These are phyloP conservation scores for Diadumene lineata DNA, from an alignment of 92 coral and sea anemone species.

Conservation along the genomic window DNA sequence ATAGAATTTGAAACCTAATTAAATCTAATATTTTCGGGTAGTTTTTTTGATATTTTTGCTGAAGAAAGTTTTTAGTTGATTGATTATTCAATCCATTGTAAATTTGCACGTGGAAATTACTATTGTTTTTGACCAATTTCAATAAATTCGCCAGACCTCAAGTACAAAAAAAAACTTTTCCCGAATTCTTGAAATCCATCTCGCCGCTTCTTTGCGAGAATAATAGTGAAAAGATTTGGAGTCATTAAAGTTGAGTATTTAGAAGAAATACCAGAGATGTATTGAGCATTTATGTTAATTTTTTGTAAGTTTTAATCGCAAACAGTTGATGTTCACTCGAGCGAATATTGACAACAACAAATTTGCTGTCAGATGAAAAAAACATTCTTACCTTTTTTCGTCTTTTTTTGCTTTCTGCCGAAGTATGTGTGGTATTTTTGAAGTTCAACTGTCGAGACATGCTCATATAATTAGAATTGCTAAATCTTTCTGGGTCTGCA, in stretches of 20 bases:
- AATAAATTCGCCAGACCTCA: conserved; percentile 1
- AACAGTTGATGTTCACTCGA: background rate
- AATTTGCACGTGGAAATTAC: background rate
- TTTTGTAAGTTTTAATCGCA: background rate
- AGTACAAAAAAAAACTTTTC: no score
- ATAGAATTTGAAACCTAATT: background rate
- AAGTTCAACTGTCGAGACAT: conserved; percentile 20
- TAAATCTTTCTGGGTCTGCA: conserved; percentile 32
- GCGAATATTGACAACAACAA: conserved; percentile 8
- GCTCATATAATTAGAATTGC: conserved; percentile 35
- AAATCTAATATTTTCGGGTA: background rate
- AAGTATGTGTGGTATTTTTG: conserved; percentile 9
- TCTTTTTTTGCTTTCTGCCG: conserved; percentile 1
- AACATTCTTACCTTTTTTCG: conserved; percentile 19
- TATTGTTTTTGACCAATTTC: conserved; percentile 6
- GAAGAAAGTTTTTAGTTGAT: background rate
- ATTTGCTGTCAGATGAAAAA: background rate
- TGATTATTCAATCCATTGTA: background rate
- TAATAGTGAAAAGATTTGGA: no score
- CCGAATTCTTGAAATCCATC: no score
- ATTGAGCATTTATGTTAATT: background rate
- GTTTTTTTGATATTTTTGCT: background rate
- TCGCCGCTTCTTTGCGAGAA: no score
- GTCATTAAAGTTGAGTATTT: no score
- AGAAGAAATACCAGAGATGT: no score